Percentiles rank a stretch among this genome's conserved stretches.
Evolutionary conservation across 2,888 invertebrate genomes (phyloP).

Genomic region (Nymphalis polychloros): DNA sequence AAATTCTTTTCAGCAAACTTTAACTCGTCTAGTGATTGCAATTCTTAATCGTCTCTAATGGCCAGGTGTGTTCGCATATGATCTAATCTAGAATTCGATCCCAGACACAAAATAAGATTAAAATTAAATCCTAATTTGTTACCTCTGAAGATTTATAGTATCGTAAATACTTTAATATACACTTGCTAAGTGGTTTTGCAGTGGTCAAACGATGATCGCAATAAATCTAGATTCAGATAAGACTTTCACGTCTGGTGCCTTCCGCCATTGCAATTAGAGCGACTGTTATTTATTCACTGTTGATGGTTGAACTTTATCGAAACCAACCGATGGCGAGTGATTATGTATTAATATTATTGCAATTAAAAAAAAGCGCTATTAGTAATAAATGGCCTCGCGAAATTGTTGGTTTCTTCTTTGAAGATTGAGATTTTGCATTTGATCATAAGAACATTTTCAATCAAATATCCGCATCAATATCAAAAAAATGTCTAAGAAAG

Average conservation of each 20-base stretch:
- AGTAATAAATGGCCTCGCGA: no score
- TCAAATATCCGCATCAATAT: no score
- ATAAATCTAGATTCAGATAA: slow-evolving; percentile 41
- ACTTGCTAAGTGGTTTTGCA: slow-evolving; percentile 37
- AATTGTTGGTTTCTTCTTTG: no score
- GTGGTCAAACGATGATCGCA: slow-evolving; percentile 36
- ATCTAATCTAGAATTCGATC: not conserved
- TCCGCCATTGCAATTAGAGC: slow-evolving; percentile 39
- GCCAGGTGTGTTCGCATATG: no score
- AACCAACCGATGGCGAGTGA: not conserved
- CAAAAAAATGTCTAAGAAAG: no score
- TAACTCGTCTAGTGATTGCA: no score
- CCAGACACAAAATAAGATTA: not conserved
- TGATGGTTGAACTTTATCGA: slow-evolving; percentile 2
- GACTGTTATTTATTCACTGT: slow-evolving; percentile 11
- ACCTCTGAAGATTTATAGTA: slow-evolving; percentile 16
- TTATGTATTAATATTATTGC: no score
- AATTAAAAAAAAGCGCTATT: no score
- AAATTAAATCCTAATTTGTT: slow-evolving; percentile 14
- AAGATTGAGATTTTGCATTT: no score
- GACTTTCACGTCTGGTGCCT: slow-evolving; percentile 38
- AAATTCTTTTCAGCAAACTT: no score
- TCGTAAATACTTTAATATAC: slow-evolving; percentile 33
- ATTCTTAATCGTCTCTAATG: no score
- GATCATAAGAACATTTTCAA: no score